phyloP scores from a whole-genome alignment of 2,888 invertebrate species.

The Yponomeuta malinellus region DNA sequence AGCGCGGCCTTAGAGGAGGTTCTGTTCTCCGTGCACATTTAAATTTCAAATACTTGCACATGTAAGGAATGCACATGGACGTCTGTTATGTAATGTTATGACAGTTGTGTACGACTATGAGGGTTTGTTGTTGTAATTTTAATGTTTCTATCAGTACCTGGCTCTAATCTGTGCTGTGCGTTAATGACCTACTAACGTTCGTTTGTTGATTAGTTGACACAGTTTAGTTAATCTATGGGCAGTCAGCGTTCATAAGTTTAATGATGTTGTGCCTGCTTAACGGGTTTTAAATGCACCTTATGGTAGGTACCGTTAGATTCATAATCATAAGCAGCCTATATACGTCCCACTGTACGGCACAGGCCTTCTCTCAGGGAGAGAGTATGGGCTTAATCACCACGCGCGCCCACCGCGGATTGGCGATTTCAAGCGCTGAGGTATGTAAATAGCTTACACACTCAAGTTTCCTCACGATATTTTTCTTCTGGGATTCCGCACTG shows the following conservation, averaged over 20 bases:
- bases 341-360: too few relatives aligned
- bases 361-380: too few relatives aligned
- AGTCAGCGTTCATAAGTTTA: not conserved
- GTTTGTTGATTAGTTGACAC: not conserved
- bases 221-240: not conserved
- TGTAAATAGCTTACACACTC: too few relatives aligned
- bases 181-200: not conserved
- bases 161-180: not conserved
- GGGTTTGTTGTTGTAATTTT: not conserved
- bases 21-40: not conserved
- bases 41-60: not conserved
- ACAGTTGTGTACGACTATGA: not conserved
- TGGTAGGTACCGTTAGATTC: not conserved
- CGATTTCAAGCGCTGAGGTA: too few relatives aligned
- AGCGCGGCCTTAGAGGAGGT: not conserved
- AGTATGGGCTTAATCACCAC: too few relatives aligned
- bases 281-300: too few relatives aligned
- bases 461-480: too few relatives aligned
- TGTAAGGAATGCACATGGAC: not conserved
- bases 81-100: not conserved
- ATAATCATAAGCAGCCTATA: not conserved
- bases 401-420: too few relatives aligned
- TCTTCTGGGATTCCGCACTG: too few relatives aligned
- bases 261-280: too few relatives aligned
- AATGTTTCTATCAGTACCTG: not conserved